Conservation (phyloP, 2,888 invertebrate genomes). For the Cerceris ruficornis region DNA sequence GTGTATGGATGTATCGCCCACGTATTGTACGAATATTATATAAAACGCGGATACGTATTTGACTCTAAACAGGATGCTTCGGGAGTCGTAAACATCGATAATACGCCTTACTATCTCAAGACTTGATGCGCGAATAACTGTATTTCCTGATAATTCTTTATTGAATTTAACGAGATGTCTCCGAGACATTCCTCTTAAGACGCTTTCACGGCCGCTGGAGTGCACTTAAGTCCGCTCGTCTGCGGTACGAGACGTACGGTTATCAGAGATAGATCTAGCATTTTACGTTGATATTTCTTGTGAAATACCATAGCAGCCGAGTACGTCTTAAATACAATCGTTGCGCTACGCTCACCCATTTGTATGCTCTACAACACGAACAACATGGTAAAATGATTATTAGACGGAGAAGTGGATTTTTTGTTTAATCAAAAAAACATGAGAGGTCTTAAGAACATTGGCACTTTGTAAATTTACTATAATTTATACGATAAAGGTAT, state of each 20-base stretch:
- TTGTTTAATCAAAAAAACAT: slow-evolving; percentile 32
- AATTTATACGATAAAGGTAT: too few relatives aligned
- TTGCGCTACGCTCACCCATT: slow-evolving; percentile 79
- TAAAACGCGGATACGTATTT: too few relatives aligned
- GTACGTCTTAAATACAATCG: slow-evolving; percentile 83
- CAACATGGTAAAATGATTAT: slow-evolving; percentile 50
- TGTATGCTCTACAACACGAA: slow-evolving; percentile 77
- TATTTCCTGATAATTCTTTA: slow-evolving; percentile 23
- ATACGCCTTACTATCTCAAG: too few relatives aligned
- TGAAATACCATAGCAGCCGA: slow-evolving; percentile 83
- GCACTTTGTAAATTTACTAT: background rate
- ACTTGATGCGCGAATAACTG: background rate
- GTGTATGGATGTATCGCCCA: background rate
- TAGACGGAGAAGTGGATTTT: slow-evolving; percentile 25
- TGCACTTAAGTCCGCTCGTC: slow-evolving; percentile 54
- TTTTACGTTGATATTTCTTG: slow-evolving; percentile 84
- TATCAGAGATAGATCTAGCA: slow-evolving; percentile 84
- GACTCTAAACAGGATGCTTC: too few relatives aligned
- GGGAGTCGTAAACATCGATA: too few relatives aligned
- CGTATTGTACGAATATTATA: background rate
- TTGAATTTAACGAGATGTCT: slow-evolving; percentile 1
- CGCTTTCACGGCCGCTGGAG: slow-evolving; percentile 50
- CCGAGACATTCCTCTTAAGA: slow-evolving; percentile 44
- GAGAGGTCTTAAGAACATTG: background rate
- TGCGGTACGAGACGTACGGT: slow-evolving; percentile 81